Conservation (phyloP, 1,140 invertebrate genomes). For the Aphaenogaster rudis region DNA sequence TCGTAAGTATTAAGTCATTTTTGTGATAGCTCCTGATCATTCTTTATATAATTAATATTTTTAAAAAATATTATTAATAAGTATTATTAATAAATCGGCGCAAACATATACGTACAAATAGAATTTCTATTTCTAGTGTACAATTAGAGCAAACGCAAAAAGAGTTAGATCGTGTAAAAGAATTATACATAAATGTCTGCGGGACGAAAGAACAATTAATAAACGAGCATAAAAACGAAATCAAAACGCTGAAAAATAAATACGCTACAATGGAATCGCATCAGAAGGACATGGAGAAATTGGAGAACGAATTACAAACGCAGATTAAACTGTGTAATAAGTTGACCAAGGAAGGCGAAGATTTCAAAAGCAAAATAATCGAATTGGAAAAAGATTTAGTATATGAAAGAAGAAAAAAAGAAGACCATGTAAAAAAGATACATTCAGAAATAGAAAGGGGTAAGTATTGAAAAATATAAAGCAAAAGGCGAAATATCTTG, state of each 20-base stretch:
- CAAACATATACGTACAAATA: neutral
- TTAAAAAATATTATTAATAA: constrained; percentile 33
- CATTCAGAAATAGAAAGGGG: constrained; percentile 83
- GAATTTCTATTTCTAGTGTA: constrained; percentile 76
- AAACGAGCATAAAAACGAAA: constrained; percentile 82
- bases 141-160: constrained; percentile 85
- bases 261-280: constrained; percentile 77
- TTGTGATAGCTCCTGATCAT: neutral
- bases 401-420: constrained; percentile 79
- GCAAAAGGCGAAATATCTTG: neutral
- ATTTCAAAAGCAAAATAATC: constrained; percentile 78
- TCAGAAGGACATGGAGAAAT: constrained; percentile 77
- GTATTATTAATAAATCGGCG: constrained; percentile 39
- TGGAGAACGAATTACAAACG: constrained; percentile 76
- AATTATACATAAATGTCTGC: constrained; percentile 85
- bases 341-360: constrained; percentile 79
- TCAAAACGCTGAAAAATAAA: constrained; percentile 79
- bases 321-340: constrained; percentile 79
- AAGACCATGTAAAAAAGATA: constrained; percentile 81
- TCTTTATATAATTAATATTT: neutral
- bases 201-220: constrained; percentile 82
- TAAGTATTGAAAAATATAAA: constrained; percentile 59
- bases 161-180: constrained; percentile 83
- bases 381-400: constrained; percentile 83
- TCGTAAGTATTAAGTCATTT: constrained; percentile 75